phyloP scores from a whole-genome alignment of 2,113 vertebrate species.

The Siphamia tubifer region DNA sequence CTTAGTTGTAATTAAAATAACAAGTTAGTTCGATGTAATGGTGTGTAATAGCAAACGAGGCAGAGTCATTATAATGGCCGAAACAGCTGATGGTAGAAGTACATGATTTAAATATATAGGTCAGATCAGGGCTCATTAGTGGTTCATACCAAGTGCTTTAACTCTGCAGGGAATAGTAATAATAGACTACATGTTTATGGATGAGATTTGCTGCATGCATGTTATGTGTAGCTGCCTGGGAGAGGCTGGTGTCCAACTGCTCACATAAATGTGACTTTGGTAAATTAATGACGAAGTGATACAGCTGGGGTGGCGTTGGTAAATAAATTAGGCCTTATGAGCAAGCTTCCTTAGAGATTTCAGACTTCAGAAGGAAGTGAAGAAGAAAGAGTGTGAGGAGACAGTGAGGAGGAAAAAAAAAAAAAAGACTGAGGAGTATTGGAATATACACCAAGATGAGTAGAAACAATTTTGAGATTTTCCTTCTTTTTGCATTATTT shows the following conservation, averaged over 20 bases:
- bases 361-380: conserved; percentile 57
- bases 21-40: not conserved
- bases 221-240: conserved; percentile 3
- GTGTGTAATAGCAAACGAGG: conserved; percentile 27
- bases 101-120: conserved; percentile 61
- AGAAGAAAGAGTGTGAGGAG: conserved; percentile 34
- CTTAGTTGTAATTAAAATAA: conserved; percentile 4
- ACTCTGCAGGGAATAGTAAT: conserved; percentile 53
- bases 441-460: conserved; percentile 19
- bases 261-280: conserved; percentile 48
- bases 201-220: conserved; percentile 42
- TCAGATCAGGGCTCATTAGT: conserved; percentile 68
- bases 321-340: conserved; percentile 62
- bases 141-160: conserved; percentile 40
- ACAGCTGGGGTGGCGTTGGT: conserved; percentile 46
- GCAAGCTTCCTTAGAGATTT: conserved; percentile 56
- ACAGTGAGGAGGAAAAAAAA: conserved; percentile 6
- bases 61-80: conserved; percentile 36
- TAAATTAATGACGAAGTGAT: conserved; percentile 66
- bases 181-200: conserved; percentile 61
- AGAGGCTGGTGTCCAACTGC: conserved; percentile 42
- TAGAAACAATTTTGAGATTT: conserved; percentile 27
- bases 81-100: conserved; percentile 27
- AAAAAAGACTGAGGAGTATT: conserved; percentile 18
- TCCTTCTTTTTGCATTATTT: not conserved